phyloP scores from a whole-genome alignment of 2,888 invertebrate genomes.

The Synanthedon andrenaeformis region DNA sequence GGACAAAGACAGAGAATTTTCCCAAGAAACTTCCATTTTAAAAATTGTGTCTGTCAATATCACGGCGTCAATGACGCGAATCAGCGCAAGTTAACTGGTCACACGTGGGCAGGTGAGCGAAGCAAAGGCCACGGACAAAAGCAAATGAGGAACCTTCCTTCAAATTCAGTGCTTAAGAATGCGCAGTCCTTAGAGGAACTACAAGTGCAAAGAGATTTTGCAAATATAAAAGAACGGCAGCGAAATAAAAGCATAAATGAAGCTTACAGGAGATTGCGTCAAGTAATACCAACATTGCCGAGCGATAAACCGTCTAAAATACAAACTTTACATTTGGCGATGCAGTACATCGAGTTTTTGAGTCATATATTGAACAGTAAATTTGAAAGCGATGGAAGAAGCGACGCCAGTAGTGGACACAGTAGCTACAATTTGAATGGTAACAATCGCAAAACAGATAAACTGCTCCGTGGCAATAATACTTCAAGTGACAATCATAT shows the following conservation, averaged over 20 bases:
- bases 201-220: constrained; percentile 90
- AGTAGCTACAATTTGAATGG: constrained; percentile 69
- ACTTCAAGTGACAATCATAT: constrained; percentile 62
- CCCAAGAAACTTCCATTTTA: constrained; percentile 42
- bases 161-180: constrained; percentile 72
- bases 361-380: constrained; percentile 81
- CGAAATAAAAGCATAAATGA: constrained; percentile 95
- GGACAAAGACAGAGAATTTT: constrained; percentile 43
- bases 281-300: constrained; percentile 97
- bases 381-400: constrained; percentile 42
- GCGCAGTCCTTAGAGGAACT: constrained; percentile 81
- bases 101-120: constrained; percentile 35
- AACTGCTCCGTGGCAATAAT: neutral
- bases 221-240: constrained; percentile 96
- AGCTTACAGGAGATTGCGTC: constrained; percentile 92
- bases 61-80: constrained; percentile 34
- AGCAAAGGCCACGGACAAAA: constrained; percentile 54
- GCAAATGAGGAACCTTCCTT: constrained; percentile 39
- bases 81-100: constrained; percentile 24
- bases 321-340: constrained; percentile 95
- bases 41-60: constrained; percentile 40
- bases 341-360: constrained; percentile 94
- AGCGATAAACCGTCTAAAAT: constrained; percentile 99
- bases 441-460: too few species aligned
- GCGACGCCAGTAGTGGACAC: constrained; percentile 59